These are phyloP conservation scores for Elmis aenea DNA, from an alignment of 2,888 invertebrate species.

Conservation along the genomic window DNA sequence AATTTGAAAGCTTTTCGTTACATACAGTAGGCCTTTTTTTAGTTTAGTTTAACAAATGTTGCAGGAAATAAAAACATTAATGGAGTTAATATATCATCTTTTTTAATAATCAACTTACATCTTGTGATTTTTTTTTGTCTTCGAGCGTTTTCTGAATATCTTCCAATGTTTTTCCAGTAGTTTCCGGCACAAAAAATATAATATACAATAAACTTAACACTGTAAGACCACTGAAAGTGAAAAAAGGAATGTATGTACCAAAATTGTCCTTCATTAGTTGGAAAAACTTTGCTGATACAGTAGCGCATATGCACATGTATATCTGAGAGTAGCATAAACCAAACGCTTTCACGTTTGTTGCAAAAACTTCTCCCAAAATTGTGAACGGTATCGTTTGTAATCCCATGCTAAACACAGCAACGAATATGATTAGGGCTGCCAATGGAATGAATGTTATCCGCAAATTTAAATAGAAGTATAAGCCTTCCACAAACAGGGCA, in stretches of 20 bases:
- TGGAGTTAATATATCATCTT: no score
- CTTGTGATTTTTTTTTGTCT: no score
- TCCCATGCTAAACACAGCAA: slow-evolving; percentile 47
- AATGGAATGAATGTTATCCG: slow-evolving; percentile 44
- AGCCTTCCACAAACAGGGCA: slow-evolving; percentile 39
- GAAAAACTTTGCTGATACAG: slow-evolving; percentile 45
- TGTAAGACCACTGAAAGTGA: slow-evolving; percentile 59
- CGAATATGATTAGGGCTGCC: slow-evolving; percentile 43
- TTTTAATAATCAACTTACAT: no score
- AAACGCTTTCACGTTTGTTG: slow-evolving; percentile 50
- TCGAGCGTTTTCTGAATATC: slow-evolving; percentile 62
- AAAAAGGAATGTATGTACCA: slow-evolving; percentile 61
- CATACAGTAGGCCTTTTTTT: no score
- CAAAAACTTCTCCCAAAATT: slow-evolving; percentile 50
- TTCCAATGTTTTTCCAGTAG: slow-evolving; percentile 65
- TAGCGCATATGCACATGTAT: slow-evolving; percentile 45
- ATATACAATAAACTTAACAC: slow-evolving; percentile 59
- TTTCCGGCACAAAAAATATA: slow-evolving; percentile 59
- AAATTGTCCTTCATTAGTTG: slow-evolving; percentile 51
- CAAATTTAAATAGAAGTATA: slow-evolving; percentile 44
- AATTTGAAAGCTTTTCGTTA: no score
- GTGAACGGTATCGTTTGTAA: slow-evolving; percentile 49
- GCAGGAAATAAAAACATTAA: no score
- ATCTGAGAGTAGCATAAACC: slow-evolving; percentile 51
- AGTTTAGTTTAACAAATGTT: no score